Conservation (phyloP, 2,797 vertebrate genomes). For the Peromyscus attwateri region DNA sequence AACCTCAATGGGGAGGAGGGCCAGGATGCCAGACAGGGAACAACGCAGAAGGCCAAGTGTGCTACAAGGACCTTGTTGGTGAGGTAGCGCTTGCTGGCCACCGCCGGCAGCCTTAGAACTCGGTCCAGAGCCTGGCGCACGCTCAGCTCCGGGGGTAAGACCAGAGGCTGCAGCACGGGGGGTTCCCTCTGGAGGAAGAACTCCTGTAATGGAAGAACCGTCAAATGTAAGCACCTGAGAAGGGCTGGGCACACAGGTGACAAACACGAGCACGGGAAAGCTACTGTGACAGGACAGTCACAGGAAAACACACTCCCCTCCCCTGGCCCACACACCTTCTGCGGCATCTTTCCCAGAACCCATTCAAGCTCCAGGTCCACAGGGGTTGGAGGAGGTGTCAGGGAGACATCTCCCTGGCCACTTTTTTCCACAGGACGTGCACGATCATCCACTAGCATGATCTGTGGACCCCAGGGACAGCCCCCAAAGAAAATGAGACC, state of each 20-base stretch:
- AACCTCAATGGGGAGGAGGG: background rate
- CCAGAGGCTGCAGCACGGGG: constrained; percentile 85
- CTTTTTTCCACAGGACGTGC: constrained; percentile 43
- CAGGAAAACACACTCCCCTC: background rate
- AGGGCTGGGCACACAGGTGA: background rate
- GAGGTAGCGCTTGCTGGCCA: constrained; percentile 96
- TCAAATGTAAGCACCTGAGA: background rate
- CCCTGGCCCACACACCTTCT: constrained; percentile 88
- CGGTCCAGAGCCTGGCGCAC: constrained; percentile 91
- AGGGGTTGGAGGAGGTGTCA: constrained; percentile 80
- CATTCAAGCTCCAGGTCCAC: constrained; percentile 95
- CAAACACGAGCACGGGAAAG: rapidly evolving
- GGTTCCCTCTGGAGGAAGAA: constrained; percentile 89
- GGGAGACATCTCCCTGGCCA: constrained; percentile 44
- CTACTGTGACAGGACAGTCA: background rate
- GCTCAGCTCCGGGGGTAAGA: constrained; percentile 88
- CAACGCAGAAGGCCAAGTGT: background rate
- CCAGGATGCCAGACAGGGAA: background rate
- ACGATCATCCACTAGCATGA: constrained; percentile 93
- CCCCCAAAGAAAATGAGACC: background rate
- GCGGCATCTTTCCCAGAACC: constrained; percentile 97
- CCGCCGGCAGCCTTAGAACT: constrained; percentile 93
- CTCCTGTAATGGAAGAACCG: constrained; percentile 84
- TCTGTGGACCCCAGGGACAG: constrained; percentile 85
- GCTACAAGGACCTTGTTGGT: constrained; percentile 94